Base-by-base conservation (phyloP, 2,888 invertebrate genomes). In the Formica aserva region DNA sequence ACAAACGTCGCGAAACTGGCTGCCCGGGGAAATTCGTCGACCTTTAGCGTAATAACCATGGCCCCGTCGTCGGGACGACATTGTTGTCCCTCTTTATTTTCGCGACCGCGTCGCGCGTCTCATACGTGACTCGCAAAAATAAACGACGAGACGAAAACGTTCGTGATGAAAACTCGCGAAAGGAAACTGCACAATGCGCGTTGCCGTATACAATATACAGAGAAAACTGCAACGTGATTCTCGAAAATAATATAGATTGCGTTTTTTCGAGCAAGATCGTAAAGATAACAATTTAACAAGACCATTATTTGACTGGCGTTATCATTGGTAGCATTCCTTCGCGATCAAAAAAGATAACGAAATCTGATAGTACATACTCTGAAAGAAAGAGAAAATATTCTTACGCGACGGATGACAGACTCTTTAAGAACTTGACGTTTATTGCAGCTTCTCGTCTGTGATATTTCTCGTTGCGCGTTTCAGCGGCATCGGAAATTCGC, bases 21-120 rank as follows among this genome's bases (percentile, higher is more conserved):
- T 74, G 85, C 71, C 71, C 84, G 84, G 87, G 85, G 80, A 91
- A 91, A 91, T 92, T 89, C 91, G 91, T 91, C 92, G 92, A 92
- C 92, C 92, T 91, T 91, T 84, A 82, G 86, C 76, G 83, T 87
- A 91, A 90, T 90, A 92, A 92, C 88, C 88, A 90, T 88, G 91
- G 63, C 67, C 29, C 63, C 38, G 65, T 62, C 52, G 86, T 35
- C 60, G 83, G 52, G 26, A 55, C 71, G 81, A 65, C 78, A 66
- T 75, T 77, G 83, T 66, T 65, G 83, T 52, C 81, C 67, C 85
- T 84, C 87, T 86, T 85, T 87, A 66, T 72, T 78, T 52, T 45
- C 60, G 60, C 15, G 22, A 29, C 35, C 26, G 45, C 45, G 48
- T 13, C 77, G 71, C 35, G 63, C 38, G 48, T 84, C 71, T 63